These are phyloP conservation scores for Megaceryle alcyon DNA, from an alignment of 2,797 vertebrate genomes.

Conservation along the genomic window DNA sequence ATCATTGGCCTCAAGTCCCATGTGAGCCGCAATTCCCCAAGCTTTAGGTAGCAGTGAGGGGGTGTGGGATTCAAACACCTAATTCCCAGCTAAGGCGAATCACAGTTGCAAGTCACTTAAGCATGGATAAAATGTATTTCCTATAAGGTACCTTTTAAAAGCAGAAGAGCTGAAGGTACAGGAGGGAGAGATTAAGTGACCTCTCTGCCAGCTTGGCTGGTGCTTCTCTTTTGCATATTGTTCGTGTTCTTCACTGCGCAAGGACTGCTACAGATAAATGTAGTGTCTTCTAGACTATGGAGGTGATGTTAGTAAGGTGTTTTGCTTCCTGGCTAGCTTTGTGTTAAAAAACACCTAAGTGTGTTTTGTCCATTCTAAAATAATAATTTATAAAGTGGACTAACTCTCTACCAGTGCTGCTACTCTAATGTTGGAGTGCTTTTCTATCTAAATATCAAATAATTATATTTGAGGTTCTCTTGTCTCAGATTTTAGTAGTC, in stretches of 20 bases:
- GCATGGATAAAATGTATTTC: not conserved
- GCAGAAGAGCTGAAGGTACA: not conserved
- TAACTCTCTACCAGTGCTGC: not conserved
- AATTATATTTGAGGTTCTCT: not conserved
- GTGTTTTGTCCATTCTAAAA: not conserved
- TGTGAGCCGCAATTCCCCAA: not conserved
- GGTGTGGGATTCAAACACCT: not conserved
- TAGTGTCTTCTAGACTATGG: not conserved
- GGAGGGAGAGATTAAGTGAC: not conserved
- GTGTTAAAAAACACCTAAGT: not conserved
- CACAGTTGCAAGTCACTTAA: not conserved
- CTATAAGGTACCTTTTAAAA: not conserved
- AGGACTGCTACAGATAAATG: not conserved
- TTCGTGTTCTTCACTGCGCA: fast-evolving
- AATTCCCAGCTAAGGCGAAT: not conserved
- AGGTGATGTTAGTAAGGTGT: not conserved
- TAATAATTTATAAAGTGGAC: fast-evolving
- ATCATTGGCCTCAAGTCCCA: not conserved
- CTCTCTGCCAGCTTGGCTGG: fast-evolving
- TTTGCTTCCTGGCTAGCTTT: not conserved
- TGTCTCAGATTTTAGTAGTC: too few relatives aligned
- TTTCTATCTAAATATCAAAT: not conserved
- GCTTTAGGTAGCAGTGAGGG: fast-evolving
- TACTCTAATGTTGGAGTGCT: not conserved
- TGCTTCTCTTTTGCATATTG: not conserved